phyloP scores from a whole-genome alignment of 1,140 invertebrate species.

The Cherax destructor region DNA sequence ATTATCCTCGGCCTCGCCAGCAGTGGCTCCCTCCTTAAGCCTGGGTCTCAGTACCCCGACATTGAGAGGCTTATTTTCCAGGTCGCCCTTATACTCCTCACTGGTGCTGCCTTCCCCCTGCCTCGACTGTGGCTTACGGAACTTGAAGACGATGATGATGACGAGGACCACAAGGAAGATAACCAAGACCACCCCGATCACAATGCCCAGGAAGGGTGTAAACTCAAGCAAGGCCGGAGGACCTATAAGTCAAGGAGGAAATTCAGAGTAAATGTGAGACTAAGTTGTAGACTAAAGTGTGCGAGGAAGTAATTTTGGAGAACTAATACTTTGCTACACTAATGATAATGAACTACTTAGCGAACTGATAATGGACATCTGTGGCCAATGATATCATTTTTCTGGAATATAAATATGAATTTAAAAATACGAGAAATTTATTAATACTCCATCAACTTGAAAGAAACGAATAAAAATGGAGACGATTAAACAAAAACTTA shows the following conservation, averaged over 20 bases:
- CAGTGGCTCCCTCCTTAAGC: conserved; percentile 78
- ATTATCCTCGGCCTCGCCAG: conserved; percentile 84
- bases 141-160: conserved; percentile 82
- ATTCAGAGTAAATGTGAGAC: background rate
- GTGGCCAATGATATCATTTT: no score
- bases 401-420: no score
- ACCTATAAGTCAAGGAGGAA: conserved; percentile 39
- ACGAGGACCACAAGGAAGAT: conserved; percentile 83
- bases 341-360: no score
- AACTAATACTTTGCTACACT: no score
- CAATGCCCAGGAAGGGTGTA: conserved; percentile 84
- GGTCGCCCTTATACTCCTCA: conserved; percentile 76
- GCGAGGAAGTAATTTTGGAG: no score
- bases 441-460: background rate
- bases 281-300: background rate
- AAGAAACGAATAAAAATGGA: background rate
- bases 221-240: conserved; percentile 74
- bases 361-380: no score
- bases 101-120: conserved; percentile 73
- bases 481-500: no score
- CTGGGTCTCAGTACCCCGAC: conserved; percentile 72
- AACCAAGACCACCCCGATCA: conserved; percentile 84
- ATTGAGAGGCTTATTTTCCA: conserved; percentile 79
- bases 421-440: background rate
- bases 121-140: conserved; percentile 78